Percentiles rank a stretch among this genome's conserved stretches.
phyloP scores from a whole-genome alignment of 2,797 vertebrate genomes.

The Chloroceryle amazona region DNA sequence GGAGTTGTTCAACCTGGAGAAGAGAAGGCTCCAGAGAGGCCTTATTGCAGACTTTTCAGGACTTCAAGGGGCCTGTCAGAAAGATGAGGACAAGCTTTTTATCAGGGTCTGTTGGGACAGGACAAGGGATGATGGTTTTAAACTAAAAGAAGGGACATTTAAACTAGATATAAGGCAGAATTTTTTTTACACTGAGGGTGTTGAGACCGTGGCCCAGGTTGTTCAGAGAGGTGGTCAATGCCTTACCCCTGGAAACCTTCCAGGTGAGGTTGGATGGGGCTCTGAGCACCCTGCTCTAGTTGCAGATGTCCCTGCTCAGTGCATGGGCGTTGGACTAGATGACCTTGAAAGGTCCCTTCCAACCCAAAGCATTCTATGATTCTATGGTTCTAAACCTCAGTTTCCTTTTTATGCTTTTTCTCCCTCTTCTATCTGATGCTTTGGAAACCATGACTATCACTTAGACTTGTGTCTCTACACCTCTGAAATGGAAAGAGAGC shows the following conservation, averaged over 20 bases:
- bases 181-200: not conserved
- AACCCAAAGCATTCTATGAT: not conserved
- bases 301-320: not conserved
- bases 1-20: not conserved
- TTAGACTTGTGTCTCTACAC: not conserved
- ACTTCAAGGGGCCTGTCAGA: not conserved
- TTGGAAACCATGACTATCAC: rapidly evolving
- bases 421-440: not conserved
- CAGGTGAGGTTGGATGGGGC: not conserved
- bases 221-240: not conserved
- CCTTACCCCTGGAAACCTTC: not conserved
- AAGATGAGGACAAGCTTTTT: not conserved
- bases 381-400: not conserved
- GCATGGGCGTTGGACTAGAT: not conserved
- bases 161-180: not conserved
- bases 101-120: not conserved
- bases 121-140: not conserved
- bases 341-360: not conserved
- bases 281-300: not conserved
- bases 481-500: not conserved
- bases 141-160: not conserved
- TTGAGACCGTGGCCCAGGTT: not conserved
- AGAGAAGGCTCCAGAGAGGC: not conserved
- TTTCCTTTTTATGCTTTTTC: not conserved
- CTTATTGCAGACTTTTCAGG: not conserved